These are phyloP conservation scores for Dryobates pubescens DNA, from an alignment of 2,797 vertebrate genomes.

Conservation along the genomic window DNA sequence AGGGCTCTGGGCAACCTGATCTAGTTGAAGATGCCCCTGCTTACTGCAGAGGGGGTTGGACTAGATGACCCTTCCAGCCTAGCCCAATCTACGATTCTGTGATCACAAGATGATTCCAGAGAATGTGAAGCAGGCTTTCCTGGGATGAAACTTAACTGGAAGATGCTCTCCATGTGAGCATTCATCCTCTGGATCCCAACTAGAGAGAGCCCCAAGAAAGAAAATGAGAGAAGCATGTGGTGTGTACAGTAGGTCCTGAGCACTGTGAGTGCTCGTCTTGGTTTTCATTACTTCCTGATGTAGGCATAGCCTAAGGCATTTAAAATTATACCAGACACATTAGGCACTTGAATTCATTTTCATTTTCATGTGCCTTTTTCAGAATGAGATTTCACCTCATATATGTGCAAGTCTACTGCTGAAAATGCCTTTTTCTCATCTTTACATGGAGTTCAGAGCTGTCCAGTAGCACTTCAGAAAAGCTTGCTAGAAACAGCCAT, in stretches of 20 bases:
- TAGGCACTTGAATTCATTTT: not conserved
- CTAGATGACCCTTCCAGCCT: no score
- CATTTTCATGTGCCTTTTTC: not conserved
- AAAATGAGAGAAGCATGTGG: not conserved
- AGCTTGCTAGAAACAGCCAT: not conserved
- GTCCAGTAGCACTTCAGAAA: not conserved
- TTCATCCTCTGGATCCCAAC: not conserved
- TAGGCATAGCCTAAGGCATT: not conserved
- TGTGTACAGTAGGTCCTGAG: not conserved
- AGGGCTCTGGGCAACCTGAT: no score
- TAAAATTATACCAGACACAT: not conserved
- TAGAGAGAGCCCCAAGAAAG: not conserved
- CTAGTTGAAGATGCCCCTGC: no score
- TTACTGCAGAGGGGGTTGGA: no score
- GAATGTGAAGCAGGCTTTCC: fast-evolving
- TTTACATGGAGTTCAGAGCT: not conserved
- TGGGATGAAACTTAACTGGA: not conserved
- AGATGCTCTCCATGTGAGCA: fast-evolving
- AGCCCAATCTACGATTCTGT: no score
- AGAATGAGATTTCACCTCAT: not conserved
- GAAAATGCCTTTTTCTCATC: not conserved
- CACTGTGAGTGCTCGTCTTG: not conserved
- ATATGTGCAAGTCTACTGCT: not conserved
- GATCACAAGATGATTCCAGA: not conserved
- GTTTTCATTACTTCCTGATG: not conserved